Evolutionary conservation across 2,888 invertebrate species (phyloP).

Genomic region (Hydrotaea cyrtoneurina): DNA sequence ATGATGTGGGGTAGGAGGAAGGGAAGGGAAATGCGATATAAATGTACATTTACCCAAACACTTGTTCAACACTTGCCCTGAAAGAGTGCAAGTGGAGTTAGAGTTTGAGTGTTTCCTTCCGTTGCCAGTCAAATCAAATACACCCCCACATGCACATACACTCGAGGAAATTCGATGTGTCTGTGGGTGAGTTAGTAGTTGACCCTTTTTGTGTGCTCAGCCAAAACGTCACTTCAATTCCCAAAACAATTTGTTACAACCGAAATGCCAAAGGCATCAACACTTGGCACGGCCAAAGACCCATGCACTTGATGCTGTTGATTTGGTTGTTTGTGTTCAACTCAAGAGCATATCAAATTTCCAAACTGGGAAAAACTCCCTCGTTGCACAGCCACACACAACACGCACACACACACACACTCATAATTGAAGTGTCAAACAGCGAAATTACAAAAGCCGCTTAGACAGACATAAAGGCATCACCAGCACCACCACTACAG

Average conservation of each 20-base stretch:
- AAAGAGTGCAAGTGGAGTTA: conserved; percentile 1
- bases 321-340: conserved; percentile 15
- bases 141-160: too few relatives aligned
- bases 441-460: conserved; percentile 67
- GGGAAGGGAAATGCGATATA: too few relatives aligned
- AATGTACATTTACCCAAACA: conserved; percentile 8
- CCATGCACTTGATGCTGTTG: conserved; percentile 74
- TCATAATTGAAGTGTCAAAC: conserved; percentile 66
- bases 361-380: conserved; percentile 54
- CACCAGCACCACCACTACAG: conserved; percentile 31
- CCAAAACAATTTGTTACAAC: conserved; percentile 75
- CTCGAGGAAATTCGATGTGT: background rate
- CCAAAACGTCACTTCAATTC: conserved; percentile 71
- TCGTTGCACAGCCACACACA: background rate
- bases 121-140: conserved; percentile 13
- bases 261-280: conserved; percentile 43
- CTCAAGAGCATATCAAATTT: conserved; percentile 75
- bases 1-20: background rate
- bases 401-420: conserved; percentile 24
- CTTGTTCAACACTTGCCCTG: background rate
- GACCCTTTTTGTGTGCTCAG: conserved; percentile 41
- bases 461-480: conserved; percentile 63
- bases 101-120: conserved; percentile 53
- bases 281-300: conserved; percentile 43
- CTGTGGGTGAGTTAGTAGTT: background rate